Percentiles rank a stretch among this genome's conserved stretches.
Evolutionary conservation across 2,888 invertebrate species (phyloP).

Genomic region (Ichneumoninae sp.): DNA sequence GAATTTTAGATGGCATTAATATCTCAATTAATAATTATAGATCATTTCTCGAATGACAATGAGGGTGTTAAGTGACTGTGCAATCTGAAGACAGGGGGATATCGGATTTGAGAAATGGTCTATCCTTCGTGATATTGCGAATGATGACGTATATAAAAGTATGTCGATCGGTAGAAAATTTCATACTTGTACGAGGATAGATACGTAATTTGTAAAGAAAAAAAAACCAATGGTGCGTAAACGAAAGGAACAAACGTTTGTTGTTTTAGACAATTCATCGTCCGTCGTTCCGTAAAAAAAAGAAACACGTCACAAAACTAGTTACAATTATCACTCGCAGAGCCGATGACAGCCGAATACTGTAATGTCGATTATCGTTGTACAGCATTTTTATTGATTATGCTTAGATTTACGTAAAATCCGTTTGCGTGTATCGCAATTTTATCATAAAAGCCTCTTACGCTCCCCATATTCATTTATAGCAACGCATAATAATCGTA

Average conservation of each 20-base stretch:
- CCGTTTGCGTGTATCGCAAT: constrained; percentile 2
- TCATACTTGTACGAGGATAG: constrained; percentile 59
- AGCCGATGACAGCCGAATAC: constrained; percentile 40
- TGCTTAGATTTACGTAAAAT: constrained; percentile 39
- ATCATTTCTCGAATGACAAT: constrained; percentile 35
- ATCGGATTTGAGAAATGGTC: constrained; percentile 42
- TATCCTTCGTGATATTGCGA: constrained; percentile 29
- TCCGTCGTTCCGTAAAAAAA: constrained; percentile 19
- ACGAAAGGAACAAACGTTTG: constrained; percentile 17
- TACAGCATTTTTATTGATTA: constrained; percentile 61
- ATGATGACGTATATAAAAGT: constrained; percentile 38
- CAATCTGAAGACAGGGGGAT: background rate
- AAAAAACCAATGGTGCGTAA: constrained; percentile 51
- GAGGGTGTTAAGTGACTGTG: background rate
- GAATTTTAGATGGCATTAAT: constrained; percentile 64
- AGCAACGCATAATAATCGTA: constrained; percentile 62
- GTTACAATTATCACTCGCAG: constrained; percentile 47
- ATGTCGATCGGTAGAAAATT: constrained; percentile 56
- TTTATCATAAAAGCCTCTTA: background rate
- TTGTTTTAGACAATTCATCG: constrained; percentile 24
- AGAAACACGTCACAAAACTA: constrained; percentile 48
- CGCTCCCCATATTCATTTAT: constrained; percentile 29
- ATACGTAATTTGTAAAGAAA: constrained; percentile 60
- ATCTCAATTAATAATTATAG: constrained; percentile 49
- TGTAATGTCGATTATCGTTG: constrained; percentile 60